A percentile compares a stretch with the other conserved stretches of the same genome.
Conservation (phyloP, 2,888 invertebrate genomes). For the Ochropleura plecta region DNA sequence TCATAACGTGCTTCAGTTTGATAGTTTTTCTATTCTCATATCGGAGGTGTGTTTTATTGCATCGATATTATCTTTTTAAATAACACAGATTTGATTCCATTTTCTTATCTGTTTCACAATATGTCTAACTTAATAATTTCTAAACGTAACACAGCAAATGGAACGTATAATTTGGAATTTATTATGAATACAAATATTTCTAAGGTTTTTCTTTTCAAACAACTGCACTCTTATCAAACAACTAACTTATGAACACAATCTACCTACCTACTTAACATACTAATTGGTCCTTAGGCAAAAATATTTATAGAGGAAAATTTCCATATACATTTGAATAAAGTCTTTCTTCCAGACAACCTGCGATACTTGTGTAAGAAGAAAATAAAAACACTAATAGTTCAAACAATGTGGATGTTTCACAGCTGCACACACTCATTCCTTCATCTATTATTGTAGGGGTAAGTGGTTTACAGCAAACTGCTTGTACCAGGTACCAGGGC, state of each 20-base stretch:
- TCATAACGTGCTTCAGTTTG: neutral
- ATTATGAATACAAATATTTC: neutral
- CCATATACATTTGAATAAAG: neutral
- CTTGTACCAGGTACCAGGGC: slow-evolving; percentile 6
- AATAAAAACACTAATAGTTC: neutral
- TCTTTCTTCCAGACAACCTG: neutral
- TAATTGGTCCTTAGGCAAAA: neutral
- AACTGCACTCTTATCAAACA: neutral
- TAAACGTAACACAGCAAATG: neutral
- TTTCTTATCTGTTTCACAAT: neutral
- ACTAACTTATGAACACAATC: neutral
- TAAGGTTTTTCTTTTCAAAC: neutral
- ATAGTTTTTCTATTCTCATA: neutral
- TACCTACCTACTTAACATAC: neutral
- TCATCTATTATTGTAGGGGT: neutral
- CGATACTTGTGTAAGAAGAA: neutral
- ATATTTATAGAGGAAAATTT: neutral
- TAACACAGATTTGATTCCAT: neutral
- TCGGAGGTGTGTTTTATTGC: neutral
- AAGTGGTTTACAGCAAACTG: neutral
- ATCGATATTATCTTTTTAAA: neutral
- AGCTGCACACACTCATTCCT: neutral
- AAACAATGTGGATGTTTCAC: no score
- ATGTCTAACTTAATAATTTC: neutral
- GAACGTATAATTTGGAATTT: no score